These are phyloP conservation scores for Drosophila funebris DNA, from an alignment of 1,140 invertebrate species.

Conservation along the genomic window DNA sequence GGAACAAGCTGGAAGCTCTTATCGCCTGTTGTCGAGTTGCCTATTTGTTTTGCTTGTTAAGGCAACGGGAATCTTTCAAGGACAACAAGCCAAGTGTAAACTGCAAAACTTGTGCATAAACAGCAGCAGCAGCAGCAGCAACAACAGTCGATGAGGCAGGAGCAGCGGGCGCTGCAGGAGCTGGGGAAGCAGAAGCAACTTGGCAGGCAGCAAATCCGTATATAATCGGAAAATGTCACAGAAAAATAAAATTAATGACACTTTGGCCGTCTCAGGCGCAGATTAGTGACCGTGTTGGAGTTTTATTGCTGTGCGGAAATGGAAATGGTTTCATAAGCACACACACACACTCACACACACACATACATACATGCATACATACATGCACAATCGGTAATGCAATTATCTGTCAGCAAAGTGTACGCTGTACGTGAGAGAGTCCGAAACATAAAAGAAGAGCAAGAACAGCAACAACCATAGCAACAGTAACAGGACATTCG, in stretches of 20 bases:
- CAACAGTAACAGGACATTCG: constrained; percentile 69
- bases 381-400: constrained; percentile 62
- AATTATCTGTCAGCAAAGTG: constrained; percentile 72
- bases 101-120: constrained; percentile 58
- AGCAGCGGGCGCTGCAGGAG: not conserved
- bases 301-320: constrained; percentile 77
- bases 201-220: constrained; percentile 67
- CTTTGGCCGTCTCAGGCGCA: constrained; percentile 64
- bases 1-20: constrained; percentile 52
- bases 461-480: not conserved
- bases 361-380: constrained; percentile 42
- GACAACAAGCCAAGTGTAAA: constrained; percentile 74
- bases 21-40: constrained; percentile 60
- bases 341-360: constrained; percentile 42
- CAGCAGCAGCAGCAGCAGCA: not conserved
- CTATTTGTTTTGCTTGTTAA: constrained; percentile 70
- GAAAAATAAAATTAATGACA: constrained; percentile 80
- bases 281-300: constrained; percentile 77
- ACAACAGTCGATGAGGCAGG: too few species aligned
- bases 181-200: not conserved
- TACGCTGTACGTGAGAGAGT: constrained; percentile 58
- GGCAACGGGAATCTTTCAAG: constrained; percentile 70
- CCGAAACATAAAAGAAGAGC: not conserved
- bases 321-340: constrained; percentile 81
- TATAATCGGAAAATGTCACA: constrained; percentile 80